A percentile compares a stretch with the other conserved stretches of the same genome.
phyloP scores from a whole-genome alignment of 2,797 vertebrate species.

The Notoglanidium macrostoma region DNA sequence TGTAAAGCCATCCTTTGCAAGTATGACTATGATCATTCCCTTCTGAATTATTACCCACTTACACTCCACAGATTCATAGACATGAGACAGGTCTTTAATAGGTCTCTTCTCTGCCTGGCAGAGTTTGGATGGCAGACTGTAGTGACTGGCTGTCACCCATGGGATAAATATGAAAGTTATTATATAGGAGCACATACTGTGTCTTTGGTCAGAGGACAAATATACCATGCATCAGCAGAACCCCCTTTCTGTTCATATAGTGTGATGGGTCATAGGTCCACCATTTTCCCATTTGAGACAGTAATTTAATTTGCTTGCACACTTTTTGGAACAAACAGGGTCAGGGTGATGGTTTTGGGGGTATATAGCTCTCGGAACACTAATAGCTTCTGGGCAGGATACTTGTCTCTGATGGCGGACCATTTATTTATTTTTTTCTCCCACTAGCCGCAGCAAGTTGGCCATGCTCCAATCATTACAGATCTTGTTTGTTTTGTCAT shows the following conservation, averaged over 20 bases:
- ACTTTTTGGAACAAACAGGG: slow-evolving; percentile 19
- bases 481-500: slow-evolving; percentile 66
- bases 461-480: slow-evolving; percentile 62
- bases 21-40: slow-evolving; percentile 18
- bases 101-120: slow-evolving; percentile 23
- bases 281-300: slow-evolving; percentile 29
- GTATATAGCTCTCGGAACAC: slow-evolving; percentile 19
- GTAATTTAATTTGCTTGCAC: slow-evolving; percentile 51
- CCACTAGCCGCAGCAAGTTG: slow-evolving; percentile 46
- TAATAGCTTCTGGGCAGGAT: slow-evolving; percentile 52
- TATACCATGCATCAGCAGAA: slow-evolving; percentile 34
- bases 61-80: slow-evolving; percentile 31
- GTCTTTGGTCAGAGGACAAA: slow-evolving; percentile 34
- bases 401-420: slow-evolving; percentile 28
- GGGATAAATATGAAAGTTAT: slow-evolving; percentile 49
- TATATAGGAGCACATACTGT: slow-evolving; percentile 36
- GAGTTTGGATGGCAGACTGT: slow-evolving; percentile 23
- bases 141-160: slow-evolving; percentile 33
- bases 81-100: slow-evolving; percentile 33
- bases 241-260: slow-evolving; percentile 15
- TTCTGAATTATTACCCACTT: slow-evolving; percentile 26
- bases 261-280: slow-evolving; percentile 4
- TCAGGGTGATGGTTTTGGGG: neutral
- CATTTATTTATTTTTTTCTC: slow-evolving; percentile 55
- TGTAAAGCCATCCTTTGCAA: slow-evolving; percentile 17